These are phyloP conservation scores for Apodemus speciosus DNA, from an alignment of 2,113 vertebrate species.

Conservation along the genomic window DNA sequence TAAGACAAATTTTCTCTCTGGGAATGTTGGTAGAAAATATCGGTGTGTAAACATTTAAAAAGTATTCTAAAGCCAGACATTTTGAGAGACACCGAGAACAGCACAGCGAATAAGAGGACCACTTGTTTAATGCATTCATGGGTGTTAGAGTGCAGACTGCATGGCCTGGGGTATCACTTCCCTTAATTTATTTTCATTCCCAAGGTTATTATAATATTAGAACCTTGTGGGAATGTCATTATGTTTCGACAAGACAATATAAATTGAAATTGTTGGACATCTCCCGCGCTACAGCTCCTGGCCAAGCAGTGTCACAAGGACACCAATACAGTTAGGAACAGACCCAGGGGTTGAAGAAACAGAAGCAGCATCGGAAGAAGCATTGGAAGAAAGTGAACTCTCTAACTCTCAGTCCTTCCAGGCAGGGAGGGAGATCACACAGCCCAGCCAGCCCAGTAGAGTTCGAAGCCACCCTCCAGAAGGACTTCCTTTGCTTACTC, in stretches of 20 bases:
- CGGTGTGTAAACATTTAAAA: background rate
- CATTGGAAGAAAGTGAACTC: background rate
- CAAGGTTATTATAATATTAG: background rate
- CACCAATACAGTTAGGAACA: background rate
- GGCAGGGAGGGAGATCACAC: too few relatives aligned
- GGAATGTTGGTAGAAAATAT: background rate
- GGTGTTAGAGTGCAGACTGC: background rate
- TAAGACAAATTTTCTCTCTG: background rate
- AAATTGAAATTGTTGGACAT: background rate
- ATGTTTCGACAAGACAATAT: background rate
- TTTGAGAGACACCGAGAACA: background rate
- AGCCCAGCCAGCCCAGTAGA: background rate
- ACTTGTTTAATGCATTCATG: background rate
- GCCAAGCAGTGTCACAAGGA: background rate
- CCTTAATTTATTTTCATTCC: constrained; percentile 17
- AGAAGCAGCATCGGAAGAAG: background rate
- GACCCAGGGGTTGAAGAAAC: background rate
- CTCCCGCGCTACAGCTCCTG: background rate
- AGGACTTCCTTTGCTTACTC: background rate
- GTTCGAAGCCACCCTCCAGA: background rate
- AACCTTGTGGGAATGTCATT: background rate
- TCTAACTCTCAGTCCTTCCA: background rate
- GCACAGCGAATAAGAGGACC: too few relatives aligned
- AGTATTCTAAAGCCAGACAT: background rate
- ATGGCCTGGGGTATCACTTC: background rate